Conservation (phyloP, 2,113 vertebrate species). For the Microcebus griseorufus region DNA sequence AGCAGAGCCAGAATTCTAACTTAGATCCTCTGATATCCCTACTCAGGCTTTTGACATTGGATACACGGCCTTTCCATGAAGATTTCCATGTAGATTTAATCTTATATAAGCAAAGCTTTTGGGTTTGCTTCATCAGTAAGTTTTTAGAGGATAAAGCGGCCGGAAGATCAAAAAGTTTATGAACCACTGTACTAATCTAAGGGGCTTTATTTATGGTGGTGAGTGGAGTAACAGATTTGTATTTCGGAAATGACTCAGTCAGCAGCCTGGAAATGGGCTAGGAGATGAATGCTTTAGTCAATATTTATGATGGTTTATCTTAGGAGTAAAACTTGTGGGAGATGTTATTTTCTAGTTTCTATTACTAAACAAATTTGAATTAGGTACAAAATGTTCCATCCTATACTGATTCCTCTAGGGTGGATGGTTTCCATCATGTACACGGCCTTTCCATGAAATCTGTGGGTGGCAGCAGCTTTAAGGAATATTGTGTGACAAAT, state of each 20-base stretch:
- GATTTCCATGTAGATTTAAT: background rate
- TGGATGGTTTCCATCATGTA: background rate
- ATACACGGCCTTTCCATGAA: no score
- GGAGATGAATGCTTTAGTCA: background rate
- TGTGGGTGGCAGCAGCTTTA: accelerated
- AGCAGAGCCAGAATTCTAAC: background rate
- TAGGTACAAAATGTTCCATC: background rate
- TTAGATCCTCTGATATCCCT: background rate
- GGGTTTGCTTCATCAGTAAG: background rate
- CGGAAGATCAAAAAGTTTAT: background rate
- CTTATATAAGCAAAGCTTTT: background rate
- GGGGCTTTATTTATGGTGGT: background rate
- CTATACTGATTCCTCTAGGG: background rate
- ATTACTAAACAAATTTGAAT: slow-evolving; percentile 40
- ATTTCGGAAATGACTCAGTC: background rate
- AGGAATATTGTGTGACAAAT: background rate
- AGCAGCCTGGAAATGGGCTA: background rate
- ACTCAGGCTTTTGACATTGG: background rate
- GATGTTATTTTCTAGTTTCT: slow-evolving; percentile 22
- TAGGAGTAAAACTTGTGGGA: background rate
- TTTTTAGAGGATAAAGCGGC: background rate
- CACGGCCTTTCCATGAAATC: background rate
- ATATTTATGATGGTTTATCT: background rate
- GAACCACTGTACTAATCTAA: background rate
- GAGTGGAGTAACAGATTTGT: background rate